A percentile compares a stretch with the other conserved stretches of the same genome.
Conservation (phyloP, 2,888 invertebrate genomes). For the Agrotis ipsilon region DNA sequence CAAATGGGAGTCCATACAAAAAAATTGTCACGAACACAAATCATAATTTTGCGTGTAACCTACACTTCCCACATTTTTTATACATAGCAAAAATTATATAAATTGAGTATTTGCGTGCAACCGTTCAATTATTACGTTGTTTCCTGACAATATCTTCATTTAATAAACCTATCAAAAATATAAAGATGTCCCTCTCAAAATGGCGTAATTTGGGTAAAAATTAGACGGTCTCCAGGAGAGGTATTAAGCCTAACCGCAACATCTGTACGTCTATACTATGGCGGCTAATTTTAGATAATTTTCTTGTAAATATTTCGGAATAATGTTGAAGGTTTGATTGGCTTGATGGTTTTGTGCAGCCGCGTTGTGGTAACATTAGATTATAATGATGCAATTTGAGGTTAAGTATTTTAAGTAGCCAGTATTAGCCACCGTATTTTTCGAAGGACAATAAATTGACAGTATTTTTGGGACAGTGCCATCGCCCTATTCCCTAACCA, state of each 20-base stretch:
- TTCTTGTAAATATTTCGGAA: conserved; percentile 52
- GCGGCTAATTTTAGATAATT: conserved; percentile 60
- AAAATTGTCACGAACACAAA: conserved; percentile 39
- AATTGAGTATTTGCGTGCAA: conserved; percentile 61
- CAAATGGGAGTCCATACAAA: conserved; percentile 22
- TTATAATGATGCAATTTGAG: conserved; percentile 27
- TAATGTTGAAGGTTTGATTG: conserved; percentile 52
- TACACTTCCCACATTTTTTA: neutral
- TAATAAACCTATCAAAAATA: conserved; percentile 76
- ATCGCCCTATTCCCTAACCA: too few relatives aligned
- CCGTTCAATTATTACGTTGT: conserved; percentile 46
- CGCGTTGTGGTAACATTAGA: conserved; percentile 50
- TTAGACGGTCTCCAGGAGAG: conserved; percentile 63
- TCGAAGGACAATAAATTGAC: neutral
- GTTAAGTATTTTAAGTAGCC: too few relatives aligned
- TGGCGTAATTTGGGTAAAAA: conserved; percentile 65
- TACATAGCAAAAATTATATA: conserved; percentile 34
- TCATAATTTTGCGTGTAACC: conserved; percentile 32
- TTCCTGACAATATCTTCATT: conserved; percentile 65
- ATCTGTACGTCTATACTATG: conserved; percentile 52
- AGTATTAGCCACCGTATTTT: neutral
- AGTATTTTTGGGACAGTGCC: too few relatives aligned
- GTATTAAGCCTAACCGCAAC: conserved; percentile 64
- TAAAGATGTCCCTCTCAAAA: conserved; percentile 52
- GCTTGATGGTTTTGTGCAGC: conserved; percentile 36